Base-by-base conservation (phyloP, 2,888 invertebrate genomes). In the Trypoxylon attenuatum region DNA sequence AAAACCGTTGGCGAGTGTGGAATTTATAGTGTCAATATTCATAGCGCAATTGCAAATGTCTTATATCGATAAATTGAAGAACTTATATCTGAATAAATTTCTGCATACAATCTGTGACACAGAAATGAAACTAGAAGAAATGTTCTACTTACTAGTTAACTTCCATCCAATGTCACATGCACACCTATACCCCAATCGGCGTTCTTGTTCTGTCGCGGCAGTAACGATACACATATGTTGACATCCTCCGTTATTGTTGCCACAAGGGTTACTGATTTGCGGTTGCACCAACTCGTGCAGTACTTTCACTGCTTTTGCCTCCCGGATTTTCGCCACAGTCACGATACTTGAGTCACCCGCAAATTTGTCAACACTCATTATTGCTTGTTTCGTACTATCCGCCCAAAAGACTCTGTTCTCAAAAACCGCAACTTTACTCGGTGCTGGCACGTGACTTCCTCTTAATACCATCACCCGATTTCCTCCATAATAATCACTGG, bases 151-250 rank as follows among this genome's bases (percentile, higher is more conserved):
- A 33, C 88, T 87, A 25, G 92, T 91, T 22, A 98, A 87, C 71
- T 92, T 90, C 88, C 92, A 97, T 5, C 98, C 98, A 25, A 96
- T 94, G 72, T 94, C 92, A 85, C 98, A 98, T 41, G 96, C 95
- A 87, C 98, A 98, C 4, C 96, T 90, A 86, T 94, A 98, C 0
- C 95, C 96, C 10, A 97, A 88, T 0, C 93, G 93, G 22, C 70
- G 60, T 45, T 86, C 87, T 18, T 82, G 82, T 53, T 90, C 91
- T 56, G 90, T 91, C 1, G 92, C 90, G 29, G 93, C 93, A 0
- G 97, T 96, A 0, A 98, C 92, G 50, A 98, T 94, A 83, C 98
- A 98, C 92, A 98, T 93, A 75, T 98, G 97, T 46, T 96, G 92
- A 87, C 98, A 98, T 0, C 93, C 94, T 0, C 96, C 96, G 78